phyloP scores from a whole-genome alignment of 1,140 invertebrate species.

The Varroa destructor region DNA sequence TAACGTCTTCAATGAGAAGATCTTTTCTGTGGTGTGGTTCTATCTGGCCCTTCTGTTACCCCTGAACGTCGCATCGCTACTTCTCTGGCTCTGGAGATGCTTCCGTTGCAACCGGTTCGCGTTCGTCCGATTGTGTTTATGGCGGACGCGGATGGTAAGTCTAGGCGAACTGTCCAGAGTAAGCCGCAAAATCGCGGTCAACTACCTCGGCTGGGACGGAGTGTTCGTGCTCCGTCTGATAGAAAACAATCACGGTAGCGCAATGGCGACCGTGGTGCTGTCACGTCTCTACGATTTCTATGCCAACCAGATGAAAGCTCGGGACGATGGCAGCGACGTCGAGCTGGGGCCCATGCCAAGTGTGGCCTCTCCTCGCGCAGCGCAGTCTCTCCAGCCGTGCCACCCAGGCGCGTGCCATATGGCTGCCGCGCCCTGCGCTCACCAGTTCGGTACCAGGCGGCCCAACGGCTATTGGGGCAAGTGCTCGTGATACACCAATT shows the following conservation, averaged over 20 bases:
- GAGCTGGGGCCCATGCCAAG: constrained; percentile 34
- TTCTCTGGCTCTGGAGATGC: constrained; percentile 41
- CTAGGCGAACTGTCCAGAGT: constrained; percentile 38
- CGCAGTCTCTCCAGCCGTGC: constrained; percentile 37
- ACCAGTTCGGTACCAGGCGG: constrained; percentile 33
- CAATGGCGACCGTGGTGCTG: constrained; percentile 39
- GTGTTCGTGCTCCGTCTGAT: constrained; percentile 41
- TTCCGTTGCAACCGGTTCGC: constrained; percentile 39
- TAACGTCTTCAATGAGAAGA: constrained; percentile 48
- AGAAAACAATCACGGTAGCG: constrained; percentile 41
- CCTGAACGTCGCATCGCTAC: constrained; percentile 39
- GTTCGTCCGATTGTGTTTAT: constrained; percentile 40
- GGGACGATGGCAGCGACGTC: constrained; percentile 35
- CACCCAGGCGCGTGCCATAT: constrained; percentile 36
- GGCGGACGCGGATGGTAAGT: constrained; percentile 39
- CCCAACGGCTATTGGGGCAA: constrained; percentile 37
- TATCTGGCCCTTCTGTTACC: constrained; percentile 41
- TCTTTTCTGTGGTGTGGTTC: constrained; percentile 44
- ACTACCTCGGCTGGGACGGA: constrained; percentile 42
- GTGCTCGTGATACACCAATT: constrained; percentile 33
- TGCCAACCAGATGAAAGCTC: constrained; percentile 38
- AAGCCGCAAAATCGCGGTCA: constrained; percentile 38
- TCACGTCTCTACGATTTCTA: constrained; percentile 38
- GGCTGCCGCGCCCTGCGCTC: constrained; percentile 34
- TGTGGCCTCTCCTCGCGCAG: constrained; percentile 33